A percentile compares a stretch with the other conserved stretches of the same genome.
These are phyloP conservation scores for Epinephelus fuscoguttatus DNA, from an alignment of 2,113 vertebrate genomes.

Conservation along the genomic window DNA sequence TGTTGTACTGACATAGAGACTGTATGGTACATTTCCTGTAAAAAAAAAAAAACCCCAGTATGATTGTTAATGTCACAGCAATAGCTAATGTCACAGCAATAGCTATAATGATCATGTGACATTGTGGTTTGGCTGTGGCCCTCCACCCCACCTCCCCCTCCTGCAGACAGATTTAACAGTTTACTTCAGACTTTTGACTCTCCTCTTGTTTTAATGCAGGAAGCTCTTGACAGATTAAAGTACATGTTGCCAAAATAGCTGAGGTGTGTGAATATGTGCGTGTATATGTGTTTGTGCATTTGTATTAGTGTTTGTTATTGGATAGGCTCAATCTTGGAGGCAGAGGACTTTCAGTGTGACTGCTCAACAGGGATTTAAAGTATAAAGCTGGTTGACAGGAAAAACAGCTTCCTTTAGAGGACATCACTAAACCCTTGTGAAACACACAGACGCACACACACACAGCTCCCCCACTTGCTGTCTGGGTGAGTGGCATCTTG, in stretches of 20 bases:
- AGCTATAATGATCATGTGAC: constrained; percentile 16
- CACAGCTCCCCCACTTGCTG: constrained; percentile 61
- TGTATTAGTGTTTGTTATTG: constrained; percentile 57
- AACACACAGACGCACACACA: constrained; percentile 36
- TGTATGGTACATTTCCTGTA: too few relatives aligned
- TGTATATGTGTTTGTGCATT: constrained; percentile 21
- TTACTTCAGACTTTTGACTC: constrained; percentile 67
- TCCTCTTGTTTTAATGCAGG: constrained; percentile 69
- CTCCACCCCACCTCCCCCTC: constrained; percentile 5
- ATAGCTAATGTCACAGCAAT: background rate
- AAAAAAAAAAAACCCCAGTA: background rate
- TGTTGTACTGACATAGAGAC: too few relatives aligned
- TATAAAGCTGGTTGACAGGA: constrained; percentile 83
- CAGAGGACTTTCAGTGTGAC: constrained; percentile 69
- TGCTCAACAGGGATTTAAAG: constrained; percentile 80
- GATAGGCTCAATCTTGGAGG: constrained; percentile 66
- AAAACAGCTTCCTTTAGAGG: constrained; percentile 73
- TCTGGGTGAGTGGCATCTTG: constrained; percentile 76
- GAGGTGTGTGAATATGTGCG: constrained; percentile 13
- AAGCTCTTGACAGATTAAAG: constrained; percentile 76
- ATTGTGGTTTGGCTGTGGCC: background rate
- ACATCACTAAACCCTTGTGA: constrained; percentile 66
- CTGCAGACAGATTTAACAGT: constrained; percentile 56
- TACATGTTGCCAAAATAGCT: constrained; percentile 58
- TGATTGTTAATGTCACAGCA: background rate